Conservation (phyloP, 2,797 vertebrate species). For the Oreochromis mossambicus region DNA sequence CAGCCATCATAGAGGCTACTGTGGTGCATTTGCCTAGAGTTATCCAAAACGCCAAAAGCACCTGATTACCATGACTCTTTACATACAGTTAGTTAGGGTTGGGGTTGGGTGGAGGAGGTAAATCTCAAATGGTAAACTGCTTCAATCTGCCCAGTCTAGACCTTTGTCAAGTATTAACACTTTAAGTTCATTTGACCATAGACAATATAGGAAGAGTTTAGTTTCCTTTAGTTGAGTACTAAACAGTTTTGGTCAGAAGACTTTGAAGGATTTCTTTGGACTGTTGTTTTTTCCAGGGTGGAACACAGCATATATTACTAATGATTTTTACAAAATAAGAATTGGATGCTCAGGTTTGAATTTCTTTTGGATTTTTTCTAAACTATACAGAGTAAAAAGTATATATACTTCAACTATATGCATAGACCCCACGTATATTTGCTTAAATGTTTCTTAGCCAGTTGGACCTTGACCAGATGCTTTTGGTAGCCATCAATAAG, state of each 20-base stretch:
- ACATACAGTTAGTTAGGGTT: neutral
- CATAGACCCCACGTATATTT: neutral
- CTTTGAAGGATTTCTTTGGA: neutral
- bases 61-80: no score
- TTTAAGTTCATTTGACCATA: neutral
- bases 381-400: neutral
- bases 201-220: neutral
- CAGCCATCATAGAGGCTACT: neutral
- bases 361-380: neutral
- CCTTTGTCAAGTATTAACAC: neutral
- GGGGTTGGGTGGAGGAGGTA: neutral
- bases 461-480: neutral
- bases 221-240: neutral
- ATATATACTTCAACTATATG: neutral
- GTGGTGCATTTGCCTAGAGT: no score
- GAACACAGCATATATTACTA: accelerated
- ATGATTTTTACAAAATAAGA: neutral
- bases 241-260: neutral
- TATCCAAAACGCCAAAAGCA: no score
- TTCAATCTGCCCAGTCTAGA: neutral
- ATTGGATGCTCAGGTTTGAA: neutral
- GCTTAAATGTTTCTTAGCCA: neutral
- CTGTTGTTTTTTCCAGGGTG: neutral
- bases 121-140: no score
- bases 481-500: neutral